These are phyloP conservation scores for Eilema caniola DNA, from an alignment of 2,888 invertebrate genomes.

Conservation along the genomic window DNA sequence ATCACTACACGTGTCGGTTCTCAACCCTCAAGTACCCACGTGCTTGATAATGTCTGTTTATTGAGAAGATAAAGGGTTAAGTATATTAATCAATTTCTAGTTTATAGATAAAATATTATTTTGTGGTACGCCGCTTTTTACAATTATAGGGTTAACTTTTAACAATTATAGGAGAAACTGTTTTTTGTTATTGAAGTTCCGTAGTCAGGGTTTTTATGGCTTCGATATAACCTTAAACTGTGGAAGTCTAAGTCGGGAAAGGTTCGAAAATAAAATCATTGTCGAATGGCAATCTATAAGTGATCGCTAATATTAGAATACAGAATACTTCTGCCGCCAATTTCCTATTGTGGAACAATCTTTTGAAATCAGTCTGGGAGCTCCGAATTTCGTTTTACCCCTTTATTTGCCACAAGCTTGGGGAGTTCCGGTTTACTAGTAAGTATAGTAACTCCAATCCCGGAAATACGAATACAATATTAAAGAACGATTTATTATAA, in stretches of 20 bases:
- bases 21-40: conserved; percentile 51
- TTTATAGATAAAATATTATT: conserved; percentile 13
- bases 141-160: not conserved
- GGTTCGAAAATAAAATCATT: not conserved
- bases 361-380: not conserved
- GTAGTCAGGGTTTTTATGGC: too few species aligned
- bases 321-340: not conserved
- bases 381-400: conserved; percentile 1
- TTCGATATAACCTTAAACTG: not conserved
- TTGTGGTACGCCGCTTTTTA: conserved; percentile 6
- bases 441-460: not conserved
- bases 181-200: not conserved
- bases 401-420: not conserved
- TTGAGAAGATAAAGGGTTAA: conserved; percentile 24
- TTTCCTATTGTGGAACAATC: not conserved
- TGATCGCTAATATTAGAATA: not conserved
- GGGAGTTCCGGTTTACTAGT: conserved; percentile 10
- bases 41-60: conserved; percentile 33
- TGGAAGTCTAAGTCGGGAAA: not conserved
- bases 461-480: conserved; percentile 4
- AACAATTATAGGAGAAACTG: not conserved
- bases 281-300: too few species aligned
- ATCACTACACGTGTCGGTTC: conserved; percentile 47
- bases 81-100: conserved; percentile 26
- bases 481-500: conserved; percentile 1